A percentile compares a stretch with the other conserved stretches of the same genome.
Conservation (phyloP, 2,888 invertebrate genomes). For the Selenia dentaria region DNA sequence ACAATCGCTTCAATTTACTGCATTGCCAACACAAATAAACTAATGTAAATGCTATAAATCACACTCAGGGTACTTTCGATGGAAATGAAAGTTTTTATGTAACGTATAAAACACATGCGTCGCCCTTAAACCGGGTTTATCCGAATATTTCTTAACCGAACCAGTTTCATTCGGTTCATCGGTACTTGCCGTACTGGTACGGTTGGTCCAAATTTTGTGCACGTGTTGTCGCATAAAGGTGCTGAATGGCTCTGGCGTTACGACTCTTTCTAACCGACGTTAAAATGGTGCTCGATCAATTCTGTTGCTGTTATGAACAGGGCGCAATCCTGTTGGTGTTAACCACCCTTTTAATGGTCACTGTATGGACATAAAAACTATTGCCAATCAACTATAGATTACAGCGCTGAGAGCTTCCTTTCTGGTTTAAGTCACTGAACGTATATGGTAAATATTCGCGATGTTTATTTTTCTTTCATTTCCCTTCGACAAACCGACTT, state of each 20-base stretch:
- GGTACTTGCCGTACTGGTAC: conserved; percentile 37
- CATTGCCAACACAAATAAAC: no score
- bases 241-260: conserved; percentile 65
- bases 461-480: no score
- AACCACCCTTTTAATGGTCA: conserved; percentile 64
- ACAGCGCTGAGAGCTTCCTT: conserved; percentile 35
- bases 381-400: conserved; percentile 60
- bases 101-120: conserved; percentile 47
- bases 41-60: no score
- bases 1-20: no score
- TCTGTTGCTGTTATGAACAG: conserved; percentile 70
- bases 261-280: conserved; percentile 64
- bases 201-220: no score
- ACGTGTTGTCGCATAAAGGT: no score
- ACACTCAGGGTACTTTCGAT: no score
- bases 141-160: background rate
- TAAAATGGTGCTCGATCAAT: conserved; percentile 64
- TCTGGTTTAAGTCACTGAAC: no score
- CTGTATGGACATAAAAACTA: conserved; percentile 58
- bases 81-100: no score
- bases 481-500: no score
- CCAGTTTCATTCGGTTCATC: conserved; percentile 8
- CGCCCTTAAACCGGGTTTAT: conserved; percentile 23
- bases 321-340: conserved; percentile 61
- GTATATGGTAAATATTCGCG: no score